Evolutionary conservation across 2,113 vertebrate genomes (phyloP).

Genomic region (Dendropsophus ebraccatus): DNA sequence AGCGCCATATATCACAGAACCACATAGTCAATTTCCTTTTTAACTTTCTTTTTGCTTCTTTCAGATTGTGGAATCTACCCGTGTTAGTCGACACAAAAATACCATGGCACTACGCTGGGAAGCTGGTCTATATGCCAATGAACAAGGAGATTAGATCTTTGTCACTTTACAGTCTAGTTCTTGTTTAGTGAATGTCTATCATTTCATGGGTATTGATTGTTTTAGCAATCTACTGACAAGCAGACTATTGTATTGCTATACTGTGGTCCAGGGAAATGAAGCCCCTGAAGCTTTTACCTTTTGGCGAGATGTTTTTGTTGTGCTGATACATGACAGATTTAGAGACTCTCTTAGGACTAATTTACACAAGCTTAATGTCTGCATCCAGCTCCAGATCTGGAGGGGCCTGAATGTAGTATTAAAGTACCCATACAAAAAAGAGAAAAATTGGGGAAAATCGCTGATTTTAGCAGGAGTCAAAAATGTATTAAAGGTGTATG

Average conservation of each 20-base stretch:
- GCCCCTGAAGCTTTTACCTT: background rate
- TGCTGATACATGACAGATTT: background rate
- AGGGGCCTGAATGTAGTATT: background rate
- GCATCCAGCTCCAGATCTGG: too few species aligned
- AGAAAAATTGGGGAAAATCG: too few species aligned
- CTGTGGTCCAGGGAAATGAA: background rate
- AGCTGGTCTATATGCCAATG: slow-evolving; percentile 74
- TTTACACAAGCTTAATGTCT: background rate
- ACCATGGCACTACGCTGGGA: slow-evolving; percentile 82
- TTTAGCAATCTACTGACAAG: background rate
- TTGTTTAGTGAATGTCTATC: background rate
- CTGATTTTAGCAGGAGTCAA: too few species aligned
- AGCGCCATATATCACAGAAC: too few species aligned
- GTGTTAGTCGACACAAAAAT: slow-evolving; percentile 80
- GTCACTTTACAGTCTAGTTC: background rate
- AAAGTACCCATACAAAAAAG: background rate
- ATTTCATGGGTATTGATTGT: background rate
- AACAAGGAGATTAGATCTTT: slow-evolving; percentile 27
- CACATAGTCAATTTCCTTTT: background rate
- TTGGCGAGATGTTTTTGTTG: background rate
- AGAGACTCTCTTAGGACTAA: background rate
- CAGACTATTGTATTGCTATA: background rate
- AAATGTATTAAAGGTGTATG: too few species aligned
- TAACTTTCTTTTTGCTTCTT: background rate
- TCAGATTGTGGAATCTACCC: slow-evolving; percentile 85